These are phyloP conservation scores for Onychostoma macrolepis DNA, from an alignment of 2,113 vertebrate species.

Conservation along the genomic window DNA sequence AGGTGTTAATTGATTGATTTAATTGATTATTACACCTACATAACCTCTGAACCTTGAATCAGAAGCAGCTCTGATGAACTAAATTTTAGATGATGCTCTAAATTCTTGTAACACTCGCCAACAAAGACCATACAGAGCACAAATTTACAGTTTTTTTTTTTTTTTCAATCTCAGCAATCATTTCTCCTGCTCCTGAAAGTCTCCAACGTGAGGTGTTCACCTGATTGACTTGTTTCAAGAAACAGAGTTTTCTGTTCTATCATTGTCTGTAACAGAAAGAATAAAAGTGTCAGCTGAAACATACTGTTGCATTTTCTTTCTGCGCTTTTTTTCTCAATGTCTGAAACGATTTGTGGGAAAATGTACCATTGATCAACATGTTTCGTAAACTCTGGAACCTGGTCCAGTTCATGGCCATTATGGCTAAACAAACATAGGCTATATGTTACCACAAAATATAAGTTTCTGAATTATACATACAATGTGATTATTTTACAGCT, in stretches of 20 bases:
- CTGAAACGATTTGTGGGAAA: neutral
- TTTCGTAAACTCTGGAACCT: neutral
- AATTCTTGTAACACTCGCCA: neutral
- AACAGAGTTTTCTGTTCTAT: neutral
- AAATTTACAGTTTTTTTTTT: neutral
- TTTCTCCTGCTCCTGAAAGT: neutral
- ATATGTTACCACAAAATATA: neutral
- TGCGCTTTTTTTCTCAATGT: neutral
- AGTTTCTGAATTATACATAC: neutral
- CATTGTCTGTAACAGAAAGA: neutral
- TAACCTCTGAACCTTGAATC: neutral
- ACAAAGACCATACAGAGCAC: neutral
- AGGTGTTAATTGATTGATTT: neutral
- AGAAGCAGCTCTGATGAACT: neutral
- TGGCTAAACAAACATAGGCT: constrained; percentile 45
- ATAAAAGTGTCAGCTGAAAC: neutral
- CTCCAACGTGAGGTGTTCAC: neutral
- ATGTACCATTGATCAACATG: neutral
- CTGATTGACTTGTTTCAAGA: neutral
- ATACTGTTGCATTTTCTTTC: neutral
- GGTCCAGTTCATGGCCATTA: constrained; percentile 16
- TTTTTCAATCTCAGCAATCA: neutral
- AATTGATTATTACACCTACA: neutral
- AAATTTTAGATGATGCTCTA: neutral
- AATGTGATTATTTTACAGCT: neutral